Conservation (phyloP, 2,113 vertebrate species). For the Corythaeola cristata region DNA sequence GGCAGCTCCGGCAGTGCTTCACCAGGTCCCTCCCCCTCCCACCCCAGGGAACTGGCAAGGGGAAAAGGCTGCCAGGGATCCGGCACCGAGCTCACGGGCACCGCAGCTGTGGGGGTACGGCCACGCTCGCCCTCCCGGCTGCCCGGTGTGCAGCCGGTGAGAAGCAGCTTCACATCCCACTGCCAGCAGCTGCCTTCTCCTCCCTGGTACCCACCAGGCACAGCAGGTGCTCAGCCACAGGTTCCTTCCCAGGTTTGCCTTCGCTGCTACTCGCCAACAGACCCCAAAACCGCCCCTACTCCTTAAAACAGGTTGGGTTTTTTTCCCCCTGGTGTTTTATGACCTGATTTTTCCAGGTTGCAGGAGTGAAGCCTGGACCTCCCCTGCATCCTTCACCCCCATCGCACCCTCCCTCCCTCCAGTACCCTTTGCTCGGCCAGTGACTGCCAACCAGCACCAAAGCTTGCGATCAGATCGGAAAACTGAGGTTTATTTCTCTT, state of each 20-base stretch:
- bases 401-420: not conserved
- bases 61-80: slow-evolving; percentile 24
- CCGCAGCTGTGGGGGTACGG: not conserved
- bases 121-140: not conserved
- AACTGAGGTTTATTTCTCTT: slow-evolving; percentile 74
- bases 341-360: not conserved
- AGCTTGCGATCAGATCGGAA: slow-evolving; percentile 2
- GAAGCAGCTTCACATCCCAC: not conserved
- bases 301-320: not conserved
- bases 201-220: not conserved
- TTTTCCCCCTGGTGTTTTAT: rapidly evolving
- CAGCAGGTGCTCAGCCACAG: not conserved
- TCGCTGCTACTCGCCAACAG: not conserved
- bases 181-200: not conserved
- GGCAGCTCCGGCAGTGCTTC: slow-evolving; percentile 17
- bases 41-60: not conserved
- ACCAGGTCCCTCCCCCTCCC: not conserved
- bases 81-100: not conserved
- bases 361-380: not conserved
- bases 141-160: rapidly evolving
- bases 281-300: not conserved
- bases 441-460: slow-evolving; percentile 13
- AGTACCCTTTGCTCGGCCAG: not conserved
- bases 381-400: not conserved
- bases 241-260: too few relatives aligned